phyloP scores from a whole-genome alignment of 1,140 invertebrate species.

The Physella acuta region DNA sequence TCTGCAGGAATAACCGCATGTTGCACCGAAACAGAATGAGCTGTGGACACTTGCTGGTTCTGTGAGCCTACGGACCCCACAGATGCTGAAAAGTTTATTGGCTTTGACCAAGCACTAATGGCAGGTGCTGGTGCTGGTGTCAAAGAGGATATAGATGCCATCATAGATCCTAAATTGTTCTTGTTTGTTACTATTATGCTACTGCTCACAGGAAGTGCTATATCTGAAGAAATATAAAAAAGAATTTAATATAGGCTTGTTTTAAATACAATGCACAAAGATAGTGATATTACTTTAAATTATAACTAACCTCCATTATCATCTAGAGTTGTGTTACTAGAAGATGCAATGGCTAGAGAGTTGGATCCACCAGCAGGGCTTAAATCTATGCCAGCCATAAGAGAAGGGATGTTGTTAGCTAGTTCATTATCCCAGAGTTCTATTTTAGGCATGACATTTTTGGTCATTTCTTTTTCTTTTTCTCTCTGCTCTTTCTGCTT shows the following conservation, averaged over 20 bases:
- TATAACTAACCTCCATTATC: constrained; percentile 12
- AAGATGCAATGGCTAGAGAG: neutral
- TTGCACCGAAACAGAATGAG: constrained; percentile 11
- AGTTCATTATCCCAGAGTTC: constrained; percentile 59
- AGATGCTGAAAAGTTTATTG: constrained; percentile 64
- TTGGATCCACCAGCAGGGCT: neutral
- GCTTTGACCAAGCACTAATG: constrained; percentile 84
- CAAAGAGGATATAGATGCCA: constrained; percentile 25
- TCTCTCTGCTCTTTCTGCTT: constrained; percentile 68
- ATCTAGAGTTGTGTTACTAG: constrained; percentile 7
- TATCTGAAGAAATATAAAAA: constrained; percentile 2
- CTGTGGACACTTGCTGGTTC: constrained; percentile 21
- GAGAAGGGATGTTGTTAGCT: constrained; percentile 54
- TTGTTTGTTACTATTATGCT: constrained; percentile 5
- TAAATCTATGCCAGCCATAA: constrained; percentile 7
- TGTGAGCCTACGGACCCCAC: constrained; percentile 21
- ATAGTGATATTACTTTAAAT: neutral
- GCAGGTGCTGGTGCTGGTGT: constrained; percentile 68
- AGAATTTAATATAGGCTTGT: neutral
- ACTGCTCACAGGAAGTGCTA: neutral
- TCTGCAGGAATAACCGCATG: constrained; percentile 29
- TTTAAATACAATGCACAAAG: neutral
- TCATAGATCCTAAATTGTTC: neutral
- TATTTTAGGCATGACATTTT: constrained; percentile 54
- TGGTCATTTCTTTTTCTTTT: constrained; percentile 42